These are phyloP conservation scores for Lepus townsendii DNA, from an alignment of 2,797 vertebrate species.

Conservation along the genomic window DNA sequence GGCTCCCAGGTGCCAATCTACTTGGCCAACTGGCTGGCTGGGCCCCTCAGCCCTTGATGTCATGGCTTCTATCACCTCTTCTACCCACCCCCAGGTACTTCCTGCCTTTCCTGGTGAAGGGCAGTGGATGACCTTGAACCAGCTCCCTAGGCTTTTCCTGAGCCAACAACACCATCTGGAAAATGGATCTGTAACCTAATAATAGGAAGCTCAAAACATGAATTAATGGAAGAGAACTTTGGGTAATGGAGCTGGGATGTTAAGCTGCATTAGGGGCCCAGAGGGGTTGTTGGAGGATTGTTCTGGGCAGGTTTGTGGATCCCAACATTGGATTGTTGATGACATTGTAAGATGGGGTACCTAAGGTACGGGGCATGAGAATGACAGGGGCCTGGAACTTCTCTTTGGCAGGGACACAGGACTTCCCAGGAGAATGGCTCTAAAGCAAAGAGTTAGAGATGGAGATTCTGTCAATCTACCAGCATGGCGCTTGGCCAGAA, in stretches of 20 bases:
- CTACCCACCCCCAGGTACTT: not conserved
- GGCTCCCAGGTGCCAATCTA: not conserved
- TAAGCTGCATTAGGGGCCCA: not conserved
- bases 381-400: not conserved
- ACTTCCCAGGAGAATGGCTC: not conserved
- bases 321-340: not conserved
- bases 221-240: not conserved
- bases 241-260: not conserved
- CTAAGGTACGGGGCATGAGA: not conserved
- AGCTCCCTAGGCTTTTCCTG: not conserved
- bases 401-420: not conserved
- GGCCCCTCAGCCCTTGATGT: too few species aligned
- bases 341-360: not conserved
- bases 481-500: not conserved
- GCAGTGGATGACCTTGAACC: constrained; percentile 19
- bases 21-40: not conserved
- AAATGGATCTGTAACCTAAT: constrained; percentile 53
- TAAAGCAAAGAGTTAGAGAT: not conserved
- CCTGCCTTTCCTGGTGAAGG: not conserved
- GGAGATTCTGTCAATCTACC: not conserved
- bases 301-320: not conserved
- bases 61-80: not conserved
- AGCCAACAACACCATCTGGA: constrained; percentile 30
- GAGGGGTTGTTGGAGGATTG: not conserved
- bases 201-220: not conserved